Evolutionary conservation across 2,797 vertebrate genomes (phyloP), one percentile per base, ranked within the genome.

Genomic region (Pipistrellus pygmaeus): DNA sequence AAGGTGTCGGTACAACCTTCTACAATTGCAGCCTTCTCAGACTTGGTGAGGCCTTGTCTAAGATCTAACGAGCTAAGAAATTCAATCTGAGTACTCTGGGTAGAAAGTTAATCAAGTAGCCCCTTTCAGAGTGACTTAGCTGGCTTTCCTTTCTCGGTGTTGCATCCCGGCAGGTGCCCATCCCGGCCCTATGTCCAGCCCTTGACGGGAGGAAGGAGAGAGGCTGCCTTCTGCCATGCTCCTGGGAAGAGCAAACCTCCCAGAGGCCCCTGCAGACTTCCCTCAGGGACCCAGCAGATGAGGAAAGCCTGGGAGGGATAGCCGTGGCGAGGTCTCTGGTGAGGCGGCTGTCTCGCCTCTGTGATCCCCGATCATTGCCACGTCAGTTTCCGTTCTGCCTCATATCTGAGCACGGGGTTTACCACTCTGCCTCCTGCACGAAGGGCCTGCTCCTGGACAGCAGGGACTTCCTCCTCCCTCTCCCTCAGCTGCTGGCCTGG

Each of bases 381-480:
- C 69, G 12, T 5, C 44, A 44, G 1, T 68, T 23, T 38, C 38
- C 27, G 0, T 25, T n/a, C 68, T 57, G 38, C 60, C 57, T n/a
- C 55, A 10, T 27, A 10, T 6, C 4, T 1, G 3, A 35, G 30
- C 0, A 6, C 32, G 6, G 10, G 32, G 38, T 60, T 64, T 38
- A 12, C 25, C 23, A 4, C 13, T 57, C 35, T 14, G 30, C 77
- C 46, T 80, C 38, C 83, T 0, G 1, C 62, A 6, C 2, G 0
- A 2, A 5, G 15, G 35, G 2, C 8, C 1, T 0, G 27, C 21
- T 4, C 25, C 4, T 46, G 4, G 20, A 10, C 6, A 10, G 27
- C 27, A 41, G 66, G 13, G 55, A 30, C 64, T 66, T 68, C 2
- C 1, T n/a, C 73, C 35, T 60, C n/a, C 38, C 10, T 77, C 27